Conservation (phyloP, 2,113 vertebrate species). For the Lutjanus erythropterus region DNA sequence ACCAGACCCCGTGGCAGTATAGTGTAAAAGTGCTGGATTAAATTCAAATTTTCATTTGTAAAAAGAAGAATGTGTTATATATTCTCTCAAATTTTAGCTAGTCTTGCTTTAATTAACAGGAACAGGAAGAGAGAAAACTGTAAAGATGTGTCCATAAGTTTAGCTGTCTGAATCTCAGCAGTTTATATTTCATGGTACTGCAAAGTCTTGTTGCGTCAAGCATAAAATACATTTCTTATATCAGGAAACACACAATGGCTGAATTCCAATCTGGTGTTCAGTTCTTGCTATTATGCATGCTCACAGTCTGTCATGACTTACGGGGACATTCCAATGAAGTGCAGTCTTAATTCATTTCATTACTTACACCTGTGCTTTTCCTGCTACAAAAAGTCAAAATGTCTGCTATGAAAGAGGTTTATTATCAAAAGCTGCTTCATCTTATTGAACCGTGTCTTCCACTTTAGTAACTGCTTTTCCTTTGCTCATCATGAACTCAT, state of each 20-base stretch:
- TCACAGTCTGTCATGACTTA: constrained; percentile 1
- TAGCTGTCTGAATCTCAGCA: no score
- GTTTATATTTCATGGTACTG: no score
- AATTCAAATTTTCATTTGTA: no score
- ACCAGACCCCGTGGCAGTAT: no score
- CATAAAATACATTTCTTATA: not conserved
- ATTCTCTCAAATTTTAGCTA: no score
- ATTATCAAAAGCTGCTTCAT: not conserved
- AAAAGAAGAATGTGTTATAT: no score
- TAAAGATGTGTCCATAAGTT: no score
- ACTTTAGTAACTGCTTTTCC: not conserved
- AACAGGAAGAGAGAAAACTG: no score
- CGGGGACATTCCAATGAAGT: not conserved
- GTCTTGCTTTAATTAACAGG: no score
- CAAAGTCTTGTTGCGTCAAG: no score
- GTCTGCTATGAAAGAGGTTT: not conserved
- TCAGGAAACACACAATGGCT: not conserved
- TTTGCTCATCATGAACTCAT: not conserved
- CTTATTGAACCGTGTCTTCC: not conserved
- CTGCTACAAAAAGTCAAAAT: not conserved
- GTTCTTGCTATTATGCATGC: not conserved
- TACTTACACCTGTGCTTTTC: not conserved
- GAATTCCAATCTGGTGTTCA: not conserved
- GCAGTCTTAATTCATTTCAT: constrained; percentile 1
- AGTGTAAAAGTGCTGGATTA: no score